A percentile compares a stretch with the other conserved stretches of the same genome.
phyloP scores from a whole-genome alignment of 2,888 invertebrate genomes.

The Scelioninae gen. 1 region DNA sequence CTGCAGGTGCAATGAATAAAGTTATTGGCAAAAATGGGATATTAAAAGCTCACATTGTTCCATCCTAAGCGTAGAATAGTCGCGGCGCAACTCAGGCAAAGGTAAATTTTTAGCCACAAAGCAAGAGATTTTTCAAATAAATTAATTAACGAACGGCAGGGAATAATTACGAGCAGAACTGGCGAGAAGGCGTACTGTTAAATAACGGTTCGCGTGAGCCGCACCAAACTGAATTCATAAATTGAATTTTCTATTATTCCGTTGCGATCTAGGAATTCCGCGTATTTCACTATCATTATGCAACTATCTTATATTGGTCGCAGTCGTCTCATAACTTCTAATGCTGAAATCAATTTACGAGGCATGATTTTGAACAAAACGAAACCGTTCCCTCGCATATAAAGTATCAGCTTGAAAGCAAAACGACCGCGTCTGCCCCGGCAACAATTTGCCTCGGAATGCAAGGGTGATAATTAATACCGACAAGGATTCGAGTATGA shows the following conservation, averaged over 20 bases:
- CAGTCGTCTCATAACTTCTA: conserved; percentile 45
- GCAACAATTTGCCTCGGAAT: conserved; percentile 59
- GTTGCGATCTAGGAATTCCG: conserved; percentile 31
- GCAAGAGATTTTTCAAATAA: neutral
- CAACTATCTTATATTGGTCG: conserved; percentile 39
- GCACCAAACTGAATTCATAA: conserved; percentile 21
- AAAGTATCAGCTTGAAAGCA: conserved; percentile 55
- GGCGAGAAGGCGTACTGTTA: neutral
- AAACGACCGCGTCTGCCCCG: conserved; percentile 36
- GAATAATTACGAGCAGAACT: conserved; percentile 4
- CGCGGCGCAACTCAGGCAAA: neutral
- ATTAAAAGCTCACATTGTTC: conserved; percentile 34
- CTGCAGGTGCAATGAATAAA: conserved; percentile 33
- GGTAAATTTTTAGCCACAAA: neutral
- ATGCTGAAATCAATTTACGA: conserved; percentile 51
- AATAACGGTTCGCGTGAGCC: conserved; percentile 11
- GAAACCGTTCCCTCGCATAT: conserved; percentile 49
- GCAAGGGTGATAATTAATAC: conserved; percentile 65
- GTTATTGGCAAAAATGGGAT: conserved; percentile 42
- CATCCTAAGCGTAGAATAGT: conserved; percentile 10
- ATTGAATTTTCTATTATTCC: conserved; percentile 35
- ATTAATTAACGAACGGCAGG: conserved; percentile 20
- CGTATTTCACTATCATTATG: conserved; percentile 26
- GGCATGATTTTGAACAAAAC: conserved; percentile 48
- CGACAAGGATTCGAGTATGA: conserved; percentile 60